phyloP scores from a whole-genome alignment of 1,140 invertebrate species.

The Drosophila pruinosa region DNA sequence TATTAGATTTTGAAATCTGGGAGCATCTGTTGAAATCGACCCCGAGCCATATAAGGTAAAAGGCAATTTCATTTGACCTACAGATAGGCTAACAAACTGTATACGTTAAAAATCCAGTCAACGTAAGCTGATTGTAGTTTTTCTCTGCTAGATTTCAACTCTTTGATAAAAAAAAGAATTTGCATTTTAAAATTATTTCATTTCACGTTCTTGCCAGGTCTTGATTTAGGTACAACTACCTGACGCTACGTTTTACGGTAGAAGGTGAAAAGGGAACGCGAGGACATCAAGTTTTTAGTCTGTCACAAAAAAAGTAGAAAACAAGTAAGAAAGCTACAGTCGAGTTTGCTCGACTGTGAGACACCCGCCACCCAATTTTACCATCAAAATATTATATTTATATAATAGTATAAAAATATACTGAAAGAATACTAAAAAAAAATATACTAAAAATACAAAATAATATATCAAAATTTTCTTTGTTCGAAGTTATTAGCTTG shows the following conservation, averaged over 20 bases:
- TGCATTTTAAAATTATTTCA: slow-evolving; percentile 76
- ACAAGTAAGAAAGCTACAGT: no score
- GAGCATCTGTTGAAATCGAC: not conserved
- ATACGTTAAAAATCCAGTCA: slow-evolving; percentile 14
- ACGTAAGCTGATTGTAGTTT: slow-evolving; percentile 57
- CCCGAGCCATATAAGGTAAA: slow-evolving; percentile 22
- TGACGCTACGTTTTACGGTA: slow-evolving; percentile 12
- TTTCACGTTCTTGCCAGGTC: slow-evolving; percentile 72
- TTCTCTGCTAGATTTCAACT: slow-evolving; percentile 48
- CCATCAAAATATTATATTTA: no score
- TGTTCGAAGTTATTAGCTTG: no score
- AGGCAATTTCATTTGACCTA: slow-evolving; percentile 4
- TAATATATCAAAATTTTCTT: no score
- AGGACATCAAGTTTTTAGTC: slow-evolving; percentile 29
- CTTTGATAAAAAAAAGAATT: slow-evolving; percentile 57
- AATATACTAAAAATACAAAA: no score
- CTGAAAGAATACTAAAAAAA: no score
- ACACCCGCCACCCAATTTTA: no score
- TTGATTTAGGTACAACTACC: slow-evolving; percentile 69
- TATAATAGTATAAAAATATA: no score
- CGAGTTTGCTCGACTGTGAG: no score
- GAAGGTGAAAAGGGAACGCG: not conserved
- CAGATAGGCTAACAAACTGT: slow-evolving; percentile 22
- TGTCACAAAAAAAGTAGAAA: slow-evolving; percentile 28
- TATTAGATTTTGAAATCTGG: no score